Evolutionary conservation across 1,140 invertebrate genomes (phyloP).

Genomic region (Caenorhabditis tropicalis): DNA sequence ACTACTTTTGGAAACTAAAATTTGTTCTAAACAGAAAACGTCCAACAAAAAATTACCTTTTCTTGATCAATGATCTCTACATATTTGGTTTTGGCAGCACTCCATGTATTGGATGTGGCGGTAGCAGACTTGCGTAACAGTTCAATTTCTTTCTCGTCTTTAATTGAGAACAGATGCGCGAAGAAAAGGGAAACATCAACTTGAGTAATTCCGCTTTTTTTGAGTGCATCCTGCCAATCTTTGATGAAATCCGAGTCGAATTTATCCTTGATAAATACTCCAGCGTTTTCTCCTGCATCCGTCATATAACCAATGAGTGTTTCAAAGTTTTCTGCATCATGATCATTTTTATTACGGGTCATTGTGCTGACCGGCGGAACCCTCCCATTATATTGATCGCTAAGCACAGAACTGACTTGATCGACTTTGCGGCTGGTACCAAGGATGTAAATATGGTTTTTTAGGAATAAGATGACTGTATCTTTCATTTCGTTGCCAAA

Average conservation of each 20-base stretch:
- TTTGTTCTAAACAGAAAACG: no score
- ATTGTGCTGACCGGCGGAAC: constrained; percentile 87
- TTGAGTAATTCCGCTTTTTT: background rate
- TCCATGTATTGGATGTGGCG: constrained; percentile 92
- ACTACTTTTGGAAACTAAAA: no score
- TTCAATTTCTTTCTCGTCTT: constrained; percentile 90
- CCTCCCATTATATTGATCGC: constrained; percentile 79
- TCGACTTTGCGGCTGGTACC: constrained; percentile 98
- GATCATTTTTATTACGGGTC: constrained; percentile 89
- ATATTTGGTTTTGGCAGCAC: constrained; percentile 93
- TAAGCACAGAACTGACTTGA: constrained; percentile 90
- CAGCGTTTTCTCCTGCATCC: background rate
- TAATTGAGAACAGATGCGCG: constrained; percentile 88
- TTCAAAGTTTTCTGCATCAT: constrained; percentile 91
- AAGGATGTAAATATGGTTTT: constrained; percentile 80
- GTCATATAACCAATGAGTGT: constrained; percentile 78
- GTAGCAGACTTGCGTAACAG: constrained; percentile 92
- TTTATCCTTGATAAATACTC: constrained; percentile 73
- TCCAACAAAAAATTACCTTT: no score
- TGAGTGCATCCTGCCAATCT: constrained; percentile 83
- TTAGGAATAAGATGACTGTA: background rate
- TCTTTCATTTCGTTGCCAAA: constrained; percentile 5
- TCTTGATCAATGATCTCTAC: constrained; percentile 98
- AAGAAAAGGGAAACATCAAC: constrained; percentile 83
- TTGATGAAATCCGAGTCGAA: constrained; percentile 91